phyloP scores from a whole-genome alignment of 2,113 vertebrate species.

The Murina feae region DNA sequence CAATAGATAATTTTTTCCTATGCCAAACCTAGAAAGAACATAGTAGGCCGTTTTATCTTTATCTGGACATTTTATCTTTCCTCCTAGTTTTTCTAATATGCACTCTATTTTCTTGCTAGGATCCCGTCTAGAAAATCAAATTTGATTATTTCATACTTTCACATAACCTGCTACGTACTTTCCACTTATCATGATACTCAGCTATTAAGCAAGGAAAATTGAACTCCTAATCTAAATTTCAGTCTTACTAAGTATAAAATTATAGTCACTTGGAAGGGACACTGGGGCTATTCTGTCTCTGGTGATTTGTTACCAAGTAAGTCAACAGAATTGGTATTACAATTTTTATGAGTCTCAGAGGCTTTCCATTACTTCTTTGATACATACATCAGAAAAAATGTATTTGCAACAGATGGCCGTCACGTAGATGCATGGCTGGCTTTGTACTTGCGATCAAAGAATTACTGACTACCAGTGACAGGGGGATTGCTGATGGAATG shows the following conservation, averaged over 20 bases:
- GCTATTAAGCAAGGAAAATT: background rate
- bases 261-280: background rate
- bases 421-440: background rate
- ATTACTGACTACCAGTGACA: background rate
- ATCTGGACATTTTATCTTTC: background rate
- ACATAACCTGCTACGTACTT: background rate
- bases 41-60: background rate
- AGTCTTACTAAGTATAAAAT: background rate
- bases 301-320: constrained; percentile 6
- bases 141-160: background rate
- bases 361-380: background rate
- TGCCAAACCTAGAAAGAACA: too few species aligned
- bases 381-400: background rate
- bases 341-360: constrained; percentile 4
- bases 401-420: background rate
- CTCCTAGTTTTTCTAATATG: background rate
- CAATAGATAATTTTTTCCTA: background rate
- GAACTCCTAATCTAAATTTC: background rate
- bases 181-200: background rate
- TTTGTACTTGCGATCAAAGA: background rate
- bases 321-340: background rate
- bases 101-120: background rate
- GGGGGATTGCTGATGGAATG: background rate
- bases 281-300: background rate
- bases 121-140: background rate